Evolutionary conservation across 2,113 vertebrate species (phyloP).

Genomic region (Pachycephala philippinensis): DNA sequence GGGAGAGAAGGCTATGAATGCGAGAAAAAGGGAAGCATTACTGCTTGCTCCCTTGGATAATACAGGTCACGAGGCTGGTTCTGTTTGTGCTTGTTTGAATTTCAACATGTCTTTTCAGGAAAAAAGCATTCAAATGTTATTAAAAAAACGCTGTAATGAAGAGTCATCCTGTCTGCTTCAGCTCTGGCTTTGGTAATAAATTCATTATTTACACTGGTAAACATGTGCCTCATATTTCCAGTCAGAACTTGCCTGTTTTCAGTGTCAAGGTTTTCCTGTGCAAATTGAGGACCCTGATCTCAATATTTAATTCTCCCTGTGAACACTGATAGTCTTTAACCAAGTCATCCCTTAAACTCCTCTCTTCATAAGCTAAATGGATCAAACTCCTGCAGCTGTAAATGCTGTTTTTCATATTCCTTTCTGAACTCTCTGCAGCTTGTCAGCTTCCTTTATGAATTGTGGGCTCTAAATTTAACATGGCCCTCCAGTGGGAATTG

Average conservation of each 20-base stretch:
- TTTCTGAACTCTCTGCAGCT: background rate
- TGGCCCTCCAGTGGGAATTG: background rate
- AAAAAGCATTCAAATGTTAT: background rate
- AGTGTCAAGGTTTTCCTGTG: background rate
- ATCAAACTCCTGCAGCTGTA: background rate
- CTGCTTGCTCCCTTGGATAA: background rate
- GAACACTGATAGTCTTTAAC: background rate
- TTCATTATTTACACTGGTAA: background rate
- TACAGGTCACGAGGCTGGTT: background rate
- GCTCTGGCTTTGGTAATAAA: background rate
- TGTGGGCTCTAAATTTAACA: background rate
- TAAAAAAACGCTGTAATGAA: background rate
- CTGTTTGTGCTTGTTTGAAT: background rate
- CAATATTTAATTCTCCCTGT: background rate
- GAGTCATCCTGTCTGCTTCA: background rate
- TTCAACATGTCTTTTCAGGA: background rate
- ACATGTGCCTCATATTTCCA: background rate
- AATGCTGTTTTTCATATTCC: background rate
- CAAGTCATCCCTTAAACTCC: background rate
- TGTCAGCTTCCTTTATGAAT: background rate
- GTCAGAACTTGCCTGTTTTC: background rate
- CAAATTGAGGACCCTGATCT: background rate
- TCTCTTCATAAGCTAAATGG: background rate
- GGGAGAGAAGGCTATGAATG: background rate
- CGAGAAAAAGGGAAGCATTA: background rate